Base-by-base conservation (phyloP, 2,888 invertebrate species). In the Antheraea assamensis region DNA sequence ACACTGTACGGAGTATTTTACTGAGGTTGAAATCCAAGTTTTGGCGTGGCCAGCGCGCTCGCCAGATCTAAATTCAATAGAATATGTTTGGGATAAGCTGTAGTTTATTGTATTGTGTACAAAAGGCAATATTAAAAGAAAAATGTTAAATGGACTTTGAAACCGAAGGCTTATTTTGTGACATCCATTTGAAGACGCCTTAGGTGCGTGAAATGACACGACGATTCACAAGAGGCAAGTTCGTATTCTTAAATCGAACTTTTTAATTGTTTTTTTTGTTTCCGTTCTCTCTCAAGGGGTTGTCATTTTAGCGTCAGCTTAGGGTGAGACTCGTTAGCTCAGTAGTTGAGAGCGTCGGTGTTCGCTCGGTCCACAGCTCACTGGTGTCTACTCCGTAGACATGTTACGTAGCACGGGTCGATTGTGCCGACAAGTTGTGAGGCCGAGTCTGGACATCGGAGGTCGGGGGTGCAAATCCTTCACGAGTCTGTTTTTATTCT, bases 381-480 rank as follows among this genome's bases (percentile, higher is more conserved):
- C 71, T 58, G 27, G 27, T 71, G 49, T 71, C 49, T 52, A 47
- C 15, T 24, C 31, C 35, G 66, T 68, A 68, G 66, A 68, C 66
- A 68, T 35, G 35, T 68, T 35, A 21, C 13, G 35, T 68, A 30
- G 64, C 30, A 15, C 30, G 13, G 17, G 64, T 35, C 35, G 30
- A 35, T 10, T 68, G 31, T 35, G 64, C 19, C 64, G 24, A 61
- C 27, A 21, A 68, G 66, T 68, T 68, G 66, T 68, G 66, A 68
- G 66, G 8, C 35, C 35, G 66, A n/a, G 31, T 68, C 17, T 4
- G 31, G 66, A 68, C 66, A 75, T 73, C 77, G 77, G 75, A 77
- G 76, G 77, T 71, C 76, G 77, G 75, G 74, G 76, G 75, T 76
- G 76, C 77, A 75, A 78, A 75, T 75, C 77, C 76, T 77, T 76